Conservation (phyloP, 2,113 vertebrate genomes). For the Prionailurus bengalensis region DNA sequence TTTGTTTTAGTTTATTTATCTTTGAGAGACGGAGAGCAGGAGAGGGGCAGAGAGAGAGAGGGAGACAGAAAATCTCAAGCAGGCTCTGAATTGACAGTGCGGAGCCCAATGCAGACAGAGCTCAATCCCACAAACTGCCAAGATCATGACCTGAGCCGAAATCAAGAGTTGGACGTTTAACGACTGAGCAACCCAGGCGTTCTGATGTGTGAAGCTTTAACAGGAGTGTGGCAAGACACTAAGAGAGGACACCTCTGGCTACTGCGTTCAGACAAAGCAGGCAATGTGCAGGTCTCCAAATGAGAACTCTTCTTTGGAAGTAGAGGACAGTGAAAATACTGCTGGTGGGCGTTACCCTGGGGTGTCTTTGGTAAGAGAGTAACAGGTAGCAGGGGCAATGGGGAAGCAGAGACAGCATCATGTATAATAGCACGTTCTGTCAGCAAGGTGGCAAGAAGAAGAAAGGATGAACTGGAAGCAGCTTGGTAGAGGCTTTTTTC, state of each 20-base stretch:
- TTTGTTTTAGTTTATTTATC: no score
- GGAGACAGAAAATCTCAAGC: no score
- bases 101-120: no score
- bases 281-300: background rate
- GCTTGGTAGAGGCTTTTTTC: background rate
- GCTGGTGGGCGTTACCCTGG: background rate
- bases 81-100: no score
- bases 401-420: background rate
- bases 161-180: no score
- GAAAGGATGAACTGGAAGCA: background rate
- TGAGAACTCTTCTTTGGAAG: background rate
- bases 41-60: no score
- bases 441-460: background rate
- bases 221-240: background rate
- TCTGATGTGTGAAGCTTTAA: background rate
- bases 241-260: background rate
- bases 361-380: background rate
- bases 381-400: background rate
- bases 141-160: no score
- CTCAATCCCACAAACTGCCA: no score
- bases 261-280: background rate
- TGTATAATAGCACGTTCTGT: background rate
- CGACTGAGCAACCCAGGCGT: no score
- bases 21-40: no score
- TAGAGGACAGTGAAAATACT: rapidly evolving